These are phyloP conservation scores for Micronycteris hirsuta DNA, from an alignment of 2,113 vertebrate genomes.

Conservation along the genomic window DNA sequence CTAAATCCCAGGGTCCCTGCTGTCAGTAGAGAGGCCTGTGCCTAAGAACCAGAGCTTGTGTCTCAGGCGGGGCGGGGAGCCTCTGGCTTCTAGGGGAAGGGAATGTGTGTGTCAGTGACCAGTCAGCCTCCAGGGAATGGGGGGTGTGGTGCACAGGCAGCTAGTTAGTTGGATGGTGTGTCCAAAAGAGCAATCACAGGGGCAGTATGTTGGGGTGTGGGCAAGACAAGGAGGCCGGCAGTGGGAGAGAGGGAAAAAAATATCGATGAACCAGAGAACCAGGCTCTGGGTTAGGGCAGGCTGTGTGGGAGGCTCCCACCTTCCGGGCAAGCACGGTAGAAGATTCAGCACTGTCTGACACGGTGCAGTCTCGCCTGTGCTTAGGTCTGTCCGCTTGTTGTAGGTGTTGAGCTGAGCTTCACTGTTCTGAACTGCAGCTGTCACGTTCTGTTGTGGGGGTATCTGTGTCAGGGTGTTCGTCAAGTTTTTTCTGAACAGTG, in stretches of 20 bases:
- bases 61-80: background rate
- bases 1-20: background rate
- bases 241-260: background rate
- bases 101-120: conserved; percentile 56
- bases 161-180: conserved; percentile 9
- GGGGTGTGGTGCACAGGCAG: conserved; percentile 2
- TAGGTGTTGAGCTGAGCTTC: conserved; percentile 6
- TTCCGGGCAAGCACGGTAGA: background rate
- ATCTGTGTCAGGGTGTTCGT: conserved; percentile 36
- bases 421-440: conserved; percentile 10
- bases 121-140: conserved; percentile 41
- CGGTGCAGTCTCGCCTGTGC: background rate
- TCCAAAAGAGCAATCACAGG: background rate
- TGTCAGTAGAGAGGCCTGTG: background rate
- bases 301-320: background rate
- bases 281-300: background rate
- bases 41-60: conserved; percentile 25
- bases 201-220: background rate
- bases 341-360: background rate
- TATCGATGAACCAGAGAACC: background rate
- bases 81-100: conserved; percentile 5
- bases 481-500: conserved; percentile 40
- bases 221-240: conserved; percentile 11
- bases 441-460: background rate
- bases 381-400: background rate